Evolutionary conservation across 2,797 vertebrate species (phyloP).

Genomic region (Cynopterus sphinx): DNA sequence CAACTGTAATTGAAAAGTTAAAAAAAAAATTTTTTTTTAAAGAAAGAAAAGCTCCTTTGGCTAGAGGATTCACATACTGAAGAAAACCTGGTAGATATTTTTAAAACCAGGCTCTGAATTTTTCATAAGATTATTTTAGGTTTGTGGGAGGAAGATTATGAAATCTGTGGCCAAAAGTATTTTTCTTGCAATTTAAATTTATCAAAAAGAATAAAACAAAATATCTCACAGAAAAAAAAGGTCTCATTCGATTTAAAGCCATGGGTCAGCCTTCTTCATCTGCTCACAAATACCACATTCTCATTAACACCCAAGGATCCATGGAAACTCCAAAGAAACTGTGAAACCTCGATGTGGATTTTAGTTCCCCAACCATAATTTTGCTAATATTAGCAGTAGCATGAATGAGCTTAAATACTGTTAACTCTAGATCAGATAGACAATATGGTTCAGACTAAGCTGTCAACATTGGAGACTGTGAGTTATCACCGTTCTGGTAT

Average conservation of each 20-base stretch:
- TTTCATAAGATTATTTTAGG: conserved; percentile 67
- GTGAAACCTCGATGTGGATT: background rate
- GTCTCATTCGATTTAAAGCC: conserved; percentile 57
- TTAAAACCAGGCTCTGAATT: conserved; percentile 49
- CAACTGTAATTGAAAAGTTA: too few relatives aligned
- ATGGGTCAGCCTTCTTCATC: conserved; percentile 58
- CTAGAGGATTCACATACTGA: background rate
- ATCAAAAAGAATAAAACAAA: conserved; percentile 58
- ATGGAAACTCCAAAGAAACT: conserved; percentile 62
- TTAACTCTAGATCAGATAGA: conserved; percentile 18
- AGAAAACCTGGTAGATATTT: conserved; percentile 41
- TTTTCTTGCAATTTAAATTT: conserved; percentile 53
- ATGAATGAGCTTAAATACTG: conserved; percentile 17
- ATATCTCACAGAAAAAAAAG: conserved; percentile 30
- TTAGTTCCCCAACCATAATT: background rate
- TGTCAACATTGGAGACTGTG: background rate
- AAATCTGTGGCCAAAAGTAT: conserved; percentile 50
- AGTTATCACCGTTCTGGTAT: background rate
- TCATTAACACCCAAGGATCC: conserved; percentile 56
- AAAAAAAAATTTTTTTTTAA: too few relatives aligned
- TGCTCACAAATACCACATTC: conserved; percentile 64
- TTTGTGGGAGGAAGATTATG: conserved; percentile 43
- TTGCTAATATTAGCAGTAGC: conserved; percentile 40
- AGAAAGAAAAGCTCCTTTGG: background rate
- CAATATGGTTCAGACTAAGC: background rate